Base-by-base conservation (phyloP, 1,140 invertebrate species). In the Ectropis grisescens region DNA sequence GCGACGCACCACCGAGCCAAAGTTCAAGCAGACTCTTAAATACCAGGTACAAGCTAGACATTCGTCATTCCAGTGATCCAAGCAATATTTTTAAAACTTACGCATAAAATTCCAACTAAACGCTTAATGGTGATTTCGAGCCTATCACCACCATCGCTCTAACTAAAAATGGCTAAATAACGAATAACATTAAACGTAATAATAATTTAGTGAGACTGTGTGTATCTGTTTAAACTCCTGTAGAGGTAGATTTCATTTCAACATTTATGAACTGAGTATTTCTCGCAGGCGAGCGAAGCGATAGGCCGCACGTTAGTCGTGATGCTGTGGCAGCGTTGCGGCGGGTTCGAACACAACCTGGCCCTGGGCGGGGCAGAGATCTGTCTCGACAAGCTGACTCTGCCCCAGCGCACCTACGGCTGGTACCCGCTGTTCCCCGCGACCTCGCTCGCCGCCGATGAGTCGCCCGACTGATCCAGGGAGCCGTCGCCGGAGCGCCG, bases 351-450 rank as follows among this genome's bases (percentile, higher is more conserved):
- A 59, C 93, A 94, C 74, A 96, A 95, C 68, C 88, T 91, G 37
- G 92, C 92, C 1, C 76, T 96, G 15, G 94, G 95, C 8, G 93
- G 94, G 12, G 91, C 90, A 0, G 93, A 94, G 72, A 88, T 97
- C 40, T 87, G 89, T 34, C 83, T 96, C 33, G 92, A 95, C 64
- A 86, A 88, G 45, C 79, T 96, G 24, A 89, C 91, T 13, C 83
- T 94, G 9, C 88, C 90, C 9, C 88, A 90, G 60, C 85, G 92
- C 29, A 92, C 90, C 12, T 88, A 89, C 34, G 91, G 91, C 24
- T 96, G 94, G 94, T 97, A 96, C 80, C 92, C 92, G 45, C 84
- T 97, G 31, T 95, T 94, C 71, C 91, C 93, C 5, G 92, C 76
- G 37, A 68, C 62, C 3, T 68, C 72, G 30, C 61, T 81, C 26